A percentile compares a stretch with the other conserved stretches of the same genome.
Evolutionary conservation across 2,797 vertebrate genomes (phyloP).

Genomic region (Coreius guichenoti): DNA sequence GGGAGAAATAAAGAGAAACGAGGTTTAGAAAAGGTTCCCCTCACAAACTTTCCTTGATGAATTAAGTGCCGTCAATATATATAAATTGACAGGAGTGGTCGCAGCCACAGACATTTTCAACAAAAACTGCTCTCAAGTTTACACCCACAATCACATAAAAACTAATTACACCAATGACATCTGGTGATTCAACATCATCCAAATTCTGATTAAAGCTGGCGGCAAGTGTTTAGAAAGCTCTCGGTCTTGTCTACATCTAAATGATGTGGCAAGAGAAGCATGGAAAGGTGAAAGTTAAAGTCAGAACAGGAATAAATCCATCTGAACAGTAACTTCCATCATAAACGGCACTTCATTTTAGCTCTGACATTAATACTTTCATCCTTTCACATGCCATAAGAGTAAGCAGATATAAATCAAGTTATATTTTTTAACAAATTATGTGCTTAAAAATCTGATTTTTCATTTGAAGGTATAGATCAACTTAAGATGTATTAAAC

Average conservation of each 20-base stretch:
- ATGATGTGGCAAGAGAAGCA: constrained; percentile 9
- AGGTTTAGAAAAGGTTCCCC: neutral
- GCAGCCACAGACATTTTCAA: neutral
- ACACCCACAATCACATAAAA: constrained; percentile 11
- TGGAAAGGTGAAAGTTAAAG: constrained; percentile 31
- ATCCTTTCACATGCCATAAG: neutral
- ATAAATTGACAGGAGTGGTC: neutral
- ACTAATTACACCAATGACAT: constrained; percentile 32
- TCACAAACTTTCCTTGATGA: neutral
- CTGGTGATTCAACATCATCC: neutral
- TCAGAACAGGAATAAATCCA: constrained; percentile 29
- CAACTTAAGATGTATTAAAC: neutral
- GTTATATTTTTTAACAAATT: neutral
- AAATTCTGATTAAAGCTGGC: constrained; percentile 20
- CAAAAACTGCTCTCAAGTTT: constrained; percentile 5
- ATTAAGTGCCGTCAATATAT: neutral
- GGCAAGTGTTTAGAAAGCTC: neutral
- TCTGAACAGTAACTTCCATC: neutral
- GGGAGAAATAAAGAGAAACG: constrained; percentile 32
- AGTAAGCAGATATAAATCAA: neutral
- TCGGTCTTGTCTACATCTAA: constrained; percentile 4
- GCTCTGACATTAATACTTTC: neutral
- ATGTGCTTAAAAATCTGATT: neutral
- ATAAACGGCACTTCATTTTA: neutral
- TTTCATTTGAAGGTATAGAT: neutral